Conservation (phyloP, 2,888 invertebrate genomes). For the Drosophila subquinaria region DNA sequence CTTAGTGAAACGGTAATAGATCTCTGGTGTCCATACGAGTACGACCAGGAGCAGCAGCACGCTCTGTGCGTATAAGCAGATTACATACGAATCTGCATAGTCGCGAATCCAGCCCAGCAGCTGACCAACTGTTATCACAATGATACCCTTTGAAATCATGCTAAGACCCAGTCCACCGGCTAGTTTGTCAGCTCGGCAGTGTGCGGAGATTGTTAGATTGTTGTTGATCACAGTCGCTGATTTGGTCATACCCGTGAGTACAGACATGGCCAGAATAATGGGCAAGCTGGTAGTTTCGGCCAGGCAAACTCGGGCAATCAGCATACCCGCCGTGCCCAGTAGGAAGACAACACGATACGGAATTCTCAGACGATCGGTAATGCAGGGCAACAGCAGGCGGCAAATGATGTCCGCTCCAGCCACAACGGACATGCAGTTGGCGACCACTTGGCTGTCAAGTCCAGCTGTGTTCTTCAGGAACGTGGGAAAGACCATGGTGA, state of each 20-base stretch:
- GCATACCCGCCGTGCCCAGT: slow-evolving; percentile 87
- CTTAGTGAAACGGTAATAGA: slow-evolving; percentile 86
- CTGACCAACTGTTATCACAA: slow-evolving; percentile 89
- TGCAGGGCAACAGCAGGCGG: slow-evolving; percentile 88
- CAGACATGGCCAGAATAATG: slow-evolving; percentile 87
- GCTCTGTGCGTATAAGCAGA: slow-evolving; percentile 89
- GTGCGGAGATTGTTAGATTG: slow-evolving; percentile 89
- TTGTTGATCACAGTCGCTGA: slow-evolving; percentile 91
- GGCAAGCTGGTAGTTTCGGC: slow-evolving; percentile 87
- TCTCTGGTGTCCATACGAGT: slow-evolving; percentile 88
- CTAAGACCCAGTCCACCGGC: slow-evolving; percentile 90
- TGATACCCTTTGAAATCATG: slow-evolving; percentile 90
- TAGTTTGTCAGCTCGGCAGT: slow-evolving; percentile 87
- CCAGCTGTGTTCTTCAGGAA: slow-evolving; percentile 86
- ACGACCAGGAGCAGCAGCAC: slow-evolving; percentile 87
- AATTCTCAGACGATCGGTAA: slow-evolving; percentile 88
- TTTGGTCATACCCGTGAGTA: slow-evolving; percentile 89
- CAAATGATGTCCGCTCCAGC: slow-evolving; percentile 89
- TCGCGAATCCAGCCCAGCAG: slow-evolving; percentile 89
- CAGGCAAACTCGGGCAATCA: slow-evolving; percentile 87
- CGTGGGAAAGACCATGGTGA: slow-evolving; percentile 90
- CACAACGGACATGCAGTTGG: slow-evolving; percentile 90
- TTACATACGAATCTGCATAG: slow-evolving; percentile 87
- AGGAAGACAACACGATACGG: slow-evolving; percentile 89
- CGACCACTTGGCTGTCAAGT: slow-evolving; percentile 87